Base-by-base conservation (phyloP, 1,140 invertebrate species). In the Euglossa dilemma region DNA sequence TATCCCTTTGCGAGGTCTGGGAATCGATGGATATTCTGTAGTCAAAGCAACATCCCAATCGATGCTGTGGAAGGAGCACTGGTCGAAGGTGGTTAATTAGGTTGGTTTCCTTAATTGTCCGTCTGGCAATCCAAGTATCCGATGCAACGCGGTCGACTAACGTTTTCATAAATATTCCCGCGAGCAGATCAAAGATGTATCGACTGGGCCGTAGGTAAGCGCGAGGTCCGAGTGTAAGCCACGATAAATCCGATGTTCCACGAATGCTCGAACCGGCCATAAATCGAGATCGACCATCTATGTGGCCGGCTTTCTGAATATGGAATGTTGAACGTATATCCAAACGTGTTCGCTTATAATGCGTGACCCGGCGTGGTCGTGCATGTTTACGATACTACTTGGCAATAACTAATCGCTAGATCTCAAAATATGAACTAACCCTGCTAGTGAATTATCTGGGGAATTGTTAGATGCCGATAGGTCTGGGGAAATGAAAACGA, bases 221-320 rank as follows among this genome's bases (percentile, higher is more conserved):
- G 83, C 54, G 59, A 66, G 73, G 80, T 82, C 57, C 64, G 77
- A 74, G 63, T 36, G 70, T 70, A 70, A 80, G 64, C 77, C 50
- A 59, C 85, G 87, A 92, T 91, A 91, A 90, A 91, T 91, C 86
- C 77, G 54, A 77, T 84, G 82, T 85, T 85, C 69, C 80, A 52
- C 83, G 81, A 86, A 90, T 86, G 78, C 83, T 86, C 79, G 76
- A 80, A 85, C 83, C 71, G 77, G 77, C 87, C 86, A 91, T 92
- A 92, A 92, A 92, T 92, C 84, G 88, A 77, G 83, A 91, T 90
- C 86, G 86, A 70, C 85, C 88, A 85, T 56, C 85, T 83, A 90
- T 91, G 88, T 82, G 72, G 82, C 80, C 80, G 70, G 80, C 83
- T 90, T 77, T 75, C 74, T 75, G 76, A 85, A 87, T 91, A 88